phyloP scores from a whole-genome alignment of 2,888 invertebrate species.

The Drosophila diplacantha region DNA sequence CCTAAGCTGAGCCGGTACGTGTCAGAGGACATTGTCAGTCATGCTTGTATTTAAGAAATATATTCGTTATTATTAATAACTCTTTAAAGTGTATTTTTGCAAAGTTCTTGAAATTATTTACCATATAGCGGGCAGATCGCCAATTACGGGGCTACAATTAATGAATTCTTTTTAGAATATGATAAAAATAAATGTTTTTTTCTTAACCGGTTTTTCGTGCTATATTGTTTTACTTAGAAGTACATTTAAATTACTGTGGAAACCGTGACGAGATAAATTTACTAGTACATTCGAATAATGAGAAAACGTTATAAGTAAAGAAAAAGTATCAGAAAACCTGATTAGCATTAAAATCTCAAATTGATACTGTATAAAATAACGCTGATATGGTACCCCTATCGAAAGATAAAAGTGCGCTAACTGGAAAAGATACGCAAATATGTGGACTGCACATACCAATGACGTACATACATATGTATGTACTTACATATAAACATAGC shows the following conservation, averaged over 20 bases:
- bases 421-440: neutral
- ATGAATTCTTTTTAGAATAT: neutral
- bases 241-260: neutral
- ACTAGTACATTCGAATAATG: neutral
- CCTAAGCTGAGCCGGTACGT: constrained; percentile 28
- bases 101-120: neutral
- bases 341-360: neutral
- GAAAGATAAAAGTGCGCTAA: neutral
- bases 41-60: constrained; percentile 4
- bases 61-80: constrained; percentile 2
- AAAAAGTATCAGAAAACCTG: neutral
- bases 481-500: neutral
- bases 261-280: constrained; percentile 1
- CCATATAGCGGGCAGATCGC: neutral
- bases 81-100: constrained; percentile 2
- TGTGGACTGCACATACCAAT: neutral
- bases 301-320: neutral
- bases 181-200: neutral
- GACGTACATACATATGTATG: neutral
- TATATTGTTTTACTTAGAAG: neutral
- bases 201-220: neutral
- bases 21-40: constrained; percentile 1
- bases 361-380: neutral
- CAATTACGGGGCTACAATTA: neutral
- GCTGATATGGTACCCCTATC: neutral